These are phyloP conservation scores for Psittacara wagleri DNA, from an alignment of 2,113 vertebrate genomes.

Conservation along the genomic window DNA sequence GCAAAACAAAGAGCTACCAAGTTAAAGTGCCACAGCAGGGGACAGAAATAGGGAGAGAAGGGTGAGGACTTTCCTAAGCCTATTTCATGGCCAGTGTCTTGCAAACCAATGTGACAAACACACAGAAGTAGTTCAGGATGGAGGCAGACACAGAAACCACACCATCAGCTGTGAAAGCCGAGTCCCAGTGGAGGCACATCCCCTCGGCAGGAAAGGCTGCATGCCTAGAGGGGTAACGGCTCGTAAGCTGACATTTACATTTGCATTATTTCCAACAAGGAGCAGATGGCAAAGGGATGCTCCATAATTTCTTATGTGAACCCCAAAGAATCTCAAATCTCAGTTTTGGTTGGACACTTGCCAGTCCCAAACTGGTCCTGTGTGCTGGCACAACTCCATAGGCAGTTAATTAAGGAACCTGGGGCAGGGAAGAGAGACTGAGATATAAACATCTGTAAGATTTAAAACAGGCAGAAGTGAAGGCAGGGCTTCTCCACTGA, in stretches of 20 bases:
- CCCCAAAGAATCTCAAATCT: not conserved
- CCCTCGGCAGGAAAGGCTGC: not conserved
- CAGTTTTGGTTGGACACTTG: not conserved
- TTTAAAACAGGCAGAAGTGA: not conserved
- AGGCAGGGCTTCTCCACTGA: not conserved
- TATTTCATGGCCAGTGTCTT: not conserved
- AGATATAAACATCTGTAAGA: not conserved
- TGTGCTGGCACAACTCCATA: not conserved
- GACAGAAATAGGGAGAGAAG: not conserved
- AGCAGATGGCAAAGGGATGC: constrained; percentile 30
- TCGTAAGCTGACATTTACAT: constrained; percentile 25
- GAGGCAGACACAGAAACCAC: not conserved
- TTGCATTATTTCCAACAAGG: not conserved
- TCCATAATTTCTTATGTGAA: not conserved
- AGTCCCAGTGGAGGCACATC: not conserved
- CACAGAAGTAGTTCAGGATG: not conserved
- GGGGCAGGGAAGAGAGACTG: not conserved
- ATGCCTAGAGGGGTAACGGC: not conserved
- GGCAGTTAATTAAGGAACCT: not conserved
- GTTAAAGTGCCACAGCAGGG: not conserved
- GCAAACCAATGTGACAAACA: not conserved
- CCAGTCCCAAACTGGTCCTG: not conserved
- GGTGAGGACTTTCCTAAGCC: not conserved
- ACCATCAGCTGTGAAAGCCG: not conserved
- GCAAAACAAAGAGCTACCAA: not conserved